Percentiles rank a stretch among this genome's conserved stretches.
Conservation (phyloP, 2,113 vertebrate genomes). For the Percopsis transmontana region DNA sequence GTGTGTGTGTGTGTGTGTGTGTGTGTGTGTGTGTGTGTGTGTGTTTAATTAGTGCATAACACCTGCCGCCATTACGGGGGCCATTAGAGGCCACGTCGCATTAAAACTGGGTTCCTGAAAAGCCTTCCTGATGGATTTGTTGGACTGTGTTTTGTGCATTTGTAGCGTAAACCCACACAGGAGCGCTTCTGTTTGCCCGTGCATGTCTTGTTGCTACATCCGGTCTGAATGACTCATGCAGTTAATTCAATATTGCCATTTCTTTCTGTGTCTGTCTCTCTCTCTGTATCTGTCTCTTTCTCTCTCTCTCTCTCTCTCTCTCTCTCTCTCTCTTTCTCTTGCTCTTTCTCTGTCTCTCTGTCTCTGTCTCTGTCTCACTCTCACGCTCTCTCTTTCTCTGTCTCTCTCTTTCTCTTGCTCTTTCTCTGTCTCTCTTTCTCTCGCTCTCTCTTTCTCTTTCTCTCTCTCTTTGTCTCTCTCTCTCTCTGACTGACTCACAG, state of each 20-base stretch:
- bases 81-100: slow-evolving; percentile 49
- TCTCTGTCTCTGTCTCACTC: slow-evolving; percentile 9
- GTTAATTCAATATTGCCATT: no score
- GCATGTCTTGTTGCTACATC: not conserved
- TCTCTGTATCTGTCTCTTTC: not conserved
- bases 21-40: slow-evolving; percentile 5
- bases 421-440: slow-evolving; percentile 5
- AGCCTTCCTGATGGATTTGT: slow-evolving; percentile 8
- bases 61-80: slow-evolving; percentile 49
- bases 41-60: slow-evolving; percentile 48
- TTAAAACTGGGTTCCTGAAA: slow-evolving; percentile 23
- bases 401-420: slow-evolving; percentile 1
- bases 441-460: no score
- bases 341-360: slow-evolving; percentile 2
- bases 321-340: not conserved
- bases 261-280: not conserved
- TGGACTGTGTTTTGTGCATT: not conserved
- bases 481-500: no score
- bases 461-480: no score
- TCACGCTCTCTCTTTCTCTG: no score
- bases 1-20: not conserved
- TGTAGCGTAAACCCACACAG: not conserved
- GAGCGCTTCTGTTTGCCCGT: no score
- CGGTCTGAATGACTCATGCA: no score
- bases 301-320: not conserved